Percentiles rank a stretch among this genome's conserved stretches.
phyloP scores from a whole-genome alignment of 2,113 vertebrate species.

The Clarias magur region DNA sequence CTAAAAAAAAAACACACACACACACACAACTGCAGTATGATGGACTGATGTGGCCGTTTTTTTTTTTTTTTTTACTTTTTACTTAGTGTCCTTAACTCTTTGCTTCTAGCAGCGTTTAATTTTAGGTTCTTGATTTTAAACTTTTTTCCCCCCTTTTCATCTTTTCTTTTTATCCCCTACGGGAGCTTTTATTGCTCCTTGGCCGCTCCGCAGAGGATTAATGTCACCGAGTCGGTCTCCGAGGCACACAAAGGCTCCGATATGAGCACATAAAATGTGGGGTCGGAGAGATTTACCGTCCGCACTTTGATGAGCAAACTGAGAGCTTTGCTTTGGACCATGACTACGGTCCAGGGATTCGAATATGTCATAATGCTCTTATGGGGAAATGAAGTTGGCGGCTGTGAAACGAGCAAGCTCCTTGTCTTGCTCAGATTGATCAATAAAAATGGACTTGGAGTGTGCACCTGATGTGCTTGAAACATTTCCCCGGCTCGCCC shows the following conservation, averaged over 20 bases:
- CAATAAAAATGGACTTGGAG: not conserved
- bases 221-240: slow-evolving; percentile 36
- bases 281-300: slow-evolving; percentile 50
- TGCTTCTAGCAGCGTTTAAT: slow-evolving; percentile 60
- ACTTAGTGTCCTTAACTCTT: slow-evolving; percentile 46
- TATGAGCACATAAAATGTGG: slow-evolving; percentile 46
- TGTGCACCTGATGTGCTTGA: not conserved
- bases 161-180: slow-evolving; percentile 40
- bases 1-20: too few species aligned
- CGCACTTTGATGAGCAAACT: slow-evolving; percentile 33
- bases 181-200: slow-evolving; percentile 49
- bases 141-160: slow-evolving; percentile 47
- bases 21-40: not conserved
- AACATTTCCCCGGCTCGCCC: not conserved
- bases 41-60: slow-evolving; percentile 18
- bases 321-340: slow-evolving; percentile 12
- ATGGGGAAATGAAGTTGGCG: slow-evolving; percentile 6
- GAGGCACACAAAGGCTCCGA: slow-evolving; percentile 43
- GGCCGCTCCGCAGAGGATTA: slow-evolving; percentile 43
- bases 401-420: not conserved
- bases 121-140: slow-evolving; percentile 44
- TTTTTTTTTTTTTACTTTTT: slow-evolving; percentile 65
- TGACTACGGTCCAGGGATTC: slow-evolving; percentile 2
- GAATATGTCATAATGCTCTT: not conserved
- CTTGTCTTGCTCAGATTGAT: not conserved